phyloP scores from a whole-genome alignment of 1,140 invertebrate genomes.

The Pinna nobilis region DNA sequence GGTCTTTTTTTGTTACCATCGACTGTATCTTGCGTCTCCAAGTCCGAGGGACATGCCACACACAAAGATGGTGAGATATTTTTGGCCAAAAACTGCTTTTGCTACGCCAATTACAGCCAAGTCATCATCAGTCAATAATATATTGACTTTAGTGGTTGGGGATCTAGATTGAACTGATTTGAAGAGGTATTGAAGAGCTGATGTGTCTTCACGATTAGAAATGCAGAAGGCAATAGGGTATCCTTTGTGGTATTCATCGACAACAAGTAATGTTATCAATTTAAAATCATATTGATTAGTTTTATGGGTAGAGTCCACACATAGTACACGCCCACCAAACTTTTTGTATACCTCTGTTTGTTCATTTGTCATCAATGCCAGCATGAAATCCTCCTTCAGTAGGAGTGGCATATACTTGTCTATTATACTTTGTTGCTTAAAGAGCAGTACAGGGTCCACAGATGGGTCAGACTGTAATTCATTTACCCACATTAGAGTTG shows the following conservation, averaged over 20 bases:
- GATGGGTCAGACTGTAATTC: no score
- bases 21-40: conserved; percentile 11
- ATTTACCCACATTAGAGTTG: no score
- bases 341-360: conserved; percentile 13
- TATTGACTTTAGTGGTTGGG: conserved; percentile 4
- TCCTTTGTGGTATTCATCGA: conserved; percentile 19
- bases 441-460: no score
- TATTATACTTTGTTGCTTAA: no score
- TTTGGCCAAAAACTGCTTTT: background rate
- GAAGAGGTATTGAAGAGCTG: conserved; percentile 2
- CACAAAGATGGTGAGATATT: conserved; percentile 12
- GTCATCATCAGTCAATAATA: conserved; percentile 25
- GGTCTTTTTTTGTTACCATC: conserved; percentile 1
- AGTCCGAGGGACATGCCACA: conserved; percentile 15
- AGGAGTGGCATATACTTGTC: no score
- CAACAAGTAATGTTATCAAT: conserved; percentile 10
- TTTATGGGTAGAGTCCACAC: conserved; percentile 25
- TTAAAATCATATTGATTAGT: conserved; percentile 20
- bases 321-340: conserved; percentile 21
- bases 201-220: conserved; percentile 17
- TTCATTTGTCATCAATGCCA: no score
- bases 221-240: conserved; percentile 29
- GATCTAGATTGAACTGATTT: conserved; percentile 3
- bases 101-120: conserved; percentile 6
- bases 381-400: no score